These are phyloP conservation scores for Coleophora deauratella DNA, from an alignment of 2,888 invertebrate species.

Conservation along the genomic window DNA sequence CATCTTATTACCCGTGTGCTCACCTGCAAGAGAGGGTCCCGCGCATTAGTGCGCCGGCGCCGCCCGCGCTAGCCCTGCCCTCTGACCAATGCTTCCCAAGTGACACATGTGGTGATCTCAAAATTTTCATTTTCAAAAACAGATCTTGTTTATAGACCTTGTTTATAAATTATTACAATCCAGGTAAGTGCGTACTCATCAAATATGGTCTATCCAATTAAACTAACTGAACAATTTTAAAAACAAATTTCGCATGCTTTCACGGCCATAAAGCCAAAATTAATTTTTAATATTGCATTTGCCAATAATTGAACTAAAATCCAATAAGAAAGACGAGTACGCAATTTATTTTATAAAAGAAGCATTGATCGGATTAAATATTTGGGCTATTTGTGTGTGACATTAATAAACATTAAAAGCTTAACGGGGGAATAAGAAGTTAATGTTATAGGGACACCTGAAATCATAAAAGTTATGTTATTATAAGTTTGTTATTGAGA, in stretches of 20 bases:
- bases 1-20: slow-evolving; percentile 85
- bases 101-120: no score
- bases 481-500: no score
- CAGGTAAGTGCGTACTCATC: not conserved
- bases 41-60: slow-evolving; percentile 69
- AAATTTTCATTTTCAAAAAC: no score
- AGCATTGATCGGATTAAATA: slow-evolving; percentile 67
- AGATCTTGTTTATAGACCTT: no score
- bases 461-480: slow-evolving; percentile 40
- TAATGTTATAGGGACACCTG: slow-evolving; percentile 51
- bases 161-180: not conserved
- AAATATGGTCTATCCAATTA: no score
- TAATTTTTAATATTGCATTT: no score
- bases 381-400: slow-evolving; percentile 35
- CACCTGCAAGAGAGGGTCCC: slow-evolving; percentile 78
- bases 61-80: slow-evolving; percentile 46
- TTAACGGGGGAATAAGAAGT: slow-evolving; percentile 41
- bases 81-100: slow-evolving; percentile 52
- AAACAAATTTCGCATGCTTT: no score
- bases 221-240: no score
- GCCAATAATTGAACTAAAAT: no score
- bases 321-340: no score
- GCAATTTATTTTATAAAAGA: slow-evolving; percentile 32
- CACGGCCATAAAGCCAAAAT: no score
- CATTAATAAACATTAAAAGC: not conserved